Evolutionary conservation across 2,797 vertebrate species (phyloP).

Genomic region (Nannoperca australis): DNA sequence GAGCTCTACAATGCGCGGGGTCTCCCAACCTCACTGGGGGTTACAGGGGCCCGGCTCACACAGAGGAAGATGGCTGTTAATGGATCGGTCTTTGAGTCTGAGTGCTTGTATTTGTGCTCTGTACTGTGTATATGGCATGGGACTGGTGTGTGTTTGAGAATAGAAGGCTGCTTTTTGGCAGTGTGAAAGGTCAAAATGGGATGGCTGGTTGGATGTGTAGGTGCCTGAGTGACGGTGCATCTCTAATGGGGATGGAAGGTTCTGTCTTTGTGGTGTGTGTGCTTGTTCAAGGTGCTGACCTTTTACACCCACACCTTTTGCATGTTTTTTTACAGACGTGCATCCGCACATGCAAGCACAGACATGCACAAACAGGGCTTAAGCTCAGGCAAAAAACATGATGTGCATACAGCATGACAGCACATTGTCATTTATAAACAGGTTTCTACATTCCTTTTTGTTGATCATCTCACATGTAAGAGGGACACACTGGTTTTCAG

Average conservation of each 20-base stretch:
- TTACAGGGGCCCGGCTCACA: constrained; percentile 71
- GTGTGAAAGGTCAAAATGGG: constrained; percentile 56
- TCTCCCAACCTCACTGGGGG: constrained; percentile 76
- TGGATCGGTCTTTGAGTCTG: constrained; percentile 72
- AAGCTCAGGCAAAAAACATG: neutral
- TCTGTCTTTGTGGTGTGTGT: constrained; percentile 28
- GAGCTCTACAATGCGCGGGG: constrained; percentile 75
- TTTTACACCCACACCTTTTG: constrained; percentile 38
- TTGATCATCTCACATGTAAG: constrained; percentile 1
- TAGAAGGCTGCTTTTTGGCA: constrained; percentile 40
- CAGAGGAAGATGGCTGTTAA: constrained; percentile 74
- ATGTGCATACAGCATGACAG: neutral
- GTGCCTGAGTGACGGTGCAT: constrained; percentile 43
- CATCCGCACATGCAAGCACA: constrained; percentile 26
- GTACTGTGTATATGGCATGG: constrained; percentile 55
- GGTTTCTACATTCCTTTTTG: constrained; percentile 39
- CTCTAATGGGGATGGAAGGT: constrained; percentile 56
- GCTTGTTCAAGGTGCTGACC: constrained; percentile 44
- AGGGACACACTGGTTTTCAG: constrained; percentile 3
- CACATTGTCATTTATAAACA: constrained; percentile 8
- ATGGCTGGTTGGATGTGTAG: constrained; percentile 53
- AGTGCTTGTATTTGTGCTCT: constrained; percentile 67
- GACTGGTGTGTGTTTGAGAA: constrained; percentile 50
- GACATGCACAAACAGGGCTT: neutral
- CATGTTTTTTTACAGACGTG: constrained; percentile 1